Evolutionary conservation across 2,888 invertebrate species (phyloP).

Genomic region (Noctua pronuba): DNA sequence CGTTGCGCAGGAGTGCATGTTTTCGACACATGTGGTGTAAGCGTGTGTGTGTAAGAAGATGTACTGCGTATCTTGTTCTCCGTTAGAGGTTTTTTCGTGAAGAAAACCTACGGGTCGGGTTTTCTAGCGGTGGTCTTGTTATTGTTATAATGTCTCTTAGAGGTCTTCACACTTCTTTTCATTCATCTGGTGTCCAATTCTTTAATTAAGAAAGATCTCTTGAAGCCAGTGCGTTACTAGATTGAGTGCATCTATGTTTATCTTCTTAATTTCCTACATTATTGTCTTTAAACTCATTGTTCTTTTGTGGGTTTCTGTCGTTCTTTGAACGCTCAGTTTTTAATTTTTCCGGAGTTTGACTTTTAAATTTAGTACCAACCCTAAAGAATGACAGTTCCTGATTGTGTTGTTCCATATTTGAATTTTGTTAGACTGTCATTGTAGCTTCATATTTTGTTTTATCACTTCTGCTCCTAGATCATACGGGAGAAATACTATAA

Average conservation of each 20-base stretch:
- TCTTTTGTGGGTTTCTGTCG: background rate
- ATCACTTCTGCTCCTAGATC: background rate
- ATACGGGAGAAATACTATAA: background rate
- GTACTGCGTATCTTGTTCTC: constrained; percentile 61
- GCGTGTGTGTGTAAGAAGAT: constrained; percentile 68
- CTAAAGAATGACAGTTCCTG: background rate
- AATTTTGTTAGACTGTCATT: background rate
- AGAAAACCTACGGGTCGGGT: constrained; percentile 62
- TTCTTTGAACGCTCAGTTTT: background rate
- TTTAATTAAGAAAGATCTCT: background rate
- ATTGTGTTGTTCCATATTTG: background rate
- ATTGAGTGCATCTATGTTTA: background rate
- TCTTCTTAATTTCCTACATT: background rate
- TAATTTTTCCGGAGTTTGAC: too few relatives aligned
- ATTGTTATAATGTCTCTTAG: constrained; percentile 27
- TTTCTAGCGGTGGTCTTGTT: constrained; percentile 55
- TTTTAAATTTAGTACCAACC: too few relatives aligned
- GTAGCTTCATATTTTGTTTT: background rate
- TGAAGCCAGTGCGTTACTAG: background rate
- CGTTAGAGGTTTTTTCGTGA: constrained; percentile 66
- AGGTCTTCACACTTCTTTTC: constrained; percentile 24
- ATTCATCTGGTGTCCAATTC: background rate
- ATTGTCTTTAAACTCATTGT: background rate
- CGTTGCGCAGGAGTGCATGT: constrained; percentile 73
- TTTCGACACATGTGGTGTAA: constrained; percentile 80